Evolutionary conservation across 2,113 vertebrate species (phyloP).

Genomic region (Marcusenius ussheri): DNA sequence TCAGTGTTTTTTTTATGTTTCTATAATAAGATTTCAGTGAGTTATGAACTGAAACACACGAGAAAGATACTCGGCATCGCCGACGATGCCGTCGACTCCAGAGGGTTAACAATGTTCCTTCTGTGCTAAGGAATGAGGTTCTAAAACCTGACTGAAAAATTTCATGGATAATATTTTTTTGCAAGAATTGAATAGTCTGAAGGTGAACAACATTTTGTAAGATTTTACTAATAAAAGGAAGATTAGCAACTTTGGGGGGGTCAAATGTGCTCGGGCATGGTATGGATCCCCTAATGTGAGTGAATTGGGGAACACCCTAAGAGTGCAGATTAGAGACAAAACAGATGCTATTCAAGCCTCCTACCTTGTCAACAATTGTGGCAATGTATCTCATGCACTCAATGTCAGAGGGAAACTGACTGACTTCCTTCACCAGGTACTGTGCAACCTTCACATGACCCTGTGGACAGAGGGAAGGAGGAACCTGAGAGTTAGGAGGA

Average conservation of each 20-base stretch:
- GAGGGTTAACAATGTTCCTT: no score
- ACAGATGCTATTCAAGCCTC: not conserved
- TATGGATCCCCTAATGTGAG: not conserved
- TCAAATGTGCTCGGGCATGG: not conserved
- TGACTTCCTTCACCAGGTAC: constrained; percentile 96
- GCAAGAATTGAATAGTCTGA: no score
- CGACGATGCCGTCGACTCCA: no score
- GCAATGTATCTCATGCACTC: constrained; percentile 99
- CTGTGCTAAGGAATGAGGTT: no score
- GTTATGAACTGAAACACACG: no score
- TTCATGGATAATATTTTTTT: no score
- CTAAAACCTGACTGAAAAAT: no score
- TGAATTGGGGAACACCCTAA: not conserved
- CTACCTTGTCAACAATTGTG: constrained; percentile 95
- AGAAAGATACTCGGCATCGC: no score
- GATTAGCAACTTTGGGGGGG: not conserved
- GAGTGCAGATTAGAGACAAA: not conserved
- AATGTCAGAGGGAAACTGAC: constrained; percentile 96
- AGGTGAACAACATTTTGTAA: no score
- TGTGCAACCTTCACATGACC: constrained; percentile 97
- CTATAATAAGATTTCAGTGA: no score
- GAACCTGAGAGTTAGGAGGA: not conserved
- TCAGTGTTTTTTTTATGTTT: no score
- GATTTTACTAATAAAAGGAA: no score
- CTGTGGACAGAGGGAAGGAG: constrained; percentile 44